Evolutionary conservation across 2,113 vertebrate species (phyloP).

Genomic region (Centropus unirufus): DNA sequence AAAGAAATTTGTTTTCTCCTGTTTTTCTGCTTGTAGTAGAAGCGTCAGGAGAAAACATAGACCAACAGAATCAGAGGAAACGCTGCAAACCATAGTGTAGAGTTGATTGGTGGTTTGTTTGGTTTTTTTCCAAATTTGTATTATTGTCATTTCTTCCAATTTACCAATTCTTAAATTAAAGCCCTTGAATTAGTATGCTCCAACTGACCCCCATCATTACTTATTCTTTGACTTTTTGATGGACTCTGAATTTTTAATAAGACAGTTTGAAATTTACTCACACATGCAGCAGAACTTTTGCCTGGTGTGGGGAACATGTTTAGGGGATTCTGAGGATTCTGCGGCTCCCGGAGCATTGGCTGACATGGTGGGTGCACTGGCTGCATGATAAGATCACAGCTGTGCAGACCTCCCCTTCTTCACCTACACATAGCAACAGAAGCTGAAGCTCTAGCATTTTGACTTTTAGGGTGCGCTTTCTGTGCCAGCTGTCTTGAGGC

Average conservation of each 20-base stretch:
- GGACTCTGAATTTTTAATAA: neutral
- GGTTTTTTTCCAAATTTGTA: no score
- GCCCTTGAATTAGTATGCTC: neutral
- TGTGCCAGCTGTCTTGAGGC: neutral
- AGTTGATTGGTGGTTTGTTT: no score
- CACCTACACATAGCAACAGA: neutral
- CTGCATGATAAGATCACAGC: neutral
- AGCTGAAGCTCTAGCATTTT: fast-evolving
- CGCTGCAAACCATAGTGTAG: no score
- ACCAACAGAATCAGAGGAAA: no score
- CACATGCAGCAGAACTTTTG: neutral
- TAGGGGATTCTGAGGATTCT: neutral
- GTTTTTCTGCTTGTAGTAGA: neutral
- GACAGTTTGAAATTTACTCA: neutral
- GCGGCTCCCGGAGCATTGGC: fast-evolving
- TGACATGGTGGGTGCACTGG: fast-evolving
- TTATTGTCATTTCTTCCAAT: no score
- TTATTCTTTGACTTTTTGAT: neutral
- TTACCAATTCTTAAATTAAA: neutral
- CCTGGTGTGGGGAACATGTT: fast-evolving
- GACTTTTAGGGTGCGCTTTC: neutral
- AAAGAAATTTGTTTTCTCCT: neutral
- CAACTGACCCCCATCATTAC: neutral
- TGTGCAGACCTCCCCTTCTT: fast-evolving
- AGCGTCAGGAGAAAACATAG: no score